Percentiles rank a stretch among this genome's conserved stretches.
Conservation (phyloP, 1,140 invertebrate species). For the Carposina sasakii region DNA sequence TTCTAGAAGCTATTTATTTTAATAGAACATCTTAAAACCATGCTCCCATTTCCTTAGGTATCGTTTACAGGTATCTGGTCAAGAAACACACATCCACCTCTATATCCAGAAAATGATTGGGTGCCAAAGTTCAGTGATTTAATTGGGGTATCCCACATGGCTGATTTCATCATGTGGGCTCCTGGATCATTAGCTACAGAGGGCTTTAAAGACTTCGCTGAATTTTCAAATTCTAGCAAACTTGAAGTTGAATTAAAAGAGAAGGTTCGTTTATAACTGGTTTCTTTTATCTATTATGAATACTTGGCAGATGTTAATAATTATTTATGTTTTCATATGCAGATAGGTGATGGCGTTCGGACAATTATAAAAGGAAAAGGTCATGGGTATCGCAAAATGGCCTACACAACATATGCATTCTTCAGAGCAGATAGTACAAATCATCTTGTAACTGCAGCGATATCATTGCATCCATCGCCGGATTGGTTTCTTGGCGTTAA, state of each 20-base stretch:
- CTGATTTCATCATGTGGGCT: conserved; percentile 43
- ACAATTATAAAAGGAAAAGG: conserved; percentile 63
- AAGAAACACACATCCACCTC: conserved; percentile 49
- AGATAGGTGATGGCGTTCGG: conserved; percentile 53
- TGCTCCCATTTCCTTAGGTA: too few relatives aligned
- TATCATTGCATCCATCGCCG: conserved; percentile 49
- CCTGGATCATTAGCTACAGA: conserved; percentile 41
- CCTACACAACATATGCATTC: conserved; percentile 44
- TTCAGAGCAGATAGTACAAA: conserved; percentile 46
- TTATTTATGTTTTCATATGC: too few relatives aligned
- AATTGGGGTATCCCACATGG: conserved; percentile 49
- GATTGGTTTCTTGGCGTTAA: conserved; percentile 61
- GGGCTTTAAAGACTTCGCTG: conserved; percentile 45
- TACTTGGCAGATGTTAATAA: too few relatives aligned
- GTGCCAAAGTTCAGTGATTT: conserved; percentile 47
- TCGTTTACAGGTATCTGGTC: conserved; percentile 59
- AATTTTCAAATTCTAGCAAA: conserved; percentile 49
- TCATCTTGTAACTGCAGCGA: conserved; percentile 43
- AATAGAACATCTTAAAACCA: too few relatives aligned
- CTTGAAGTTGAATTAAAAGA: conserved; percentile 50
- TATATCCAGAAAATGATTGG: conserved; percentile 60
- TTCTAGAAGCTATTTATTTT: not conserved
- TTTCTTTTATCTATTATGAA: too few relatives aligned
- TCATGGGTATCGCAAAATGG: conserved; percentile 53
- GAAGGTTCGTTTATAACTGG: conserved; percentile 35